Evolutionary conservation across 1,140 invertebrate genomes (phyloP), one percentile per base, ranked within the genome.

Genomic region (Agraylea sexmaculata): DNA sequence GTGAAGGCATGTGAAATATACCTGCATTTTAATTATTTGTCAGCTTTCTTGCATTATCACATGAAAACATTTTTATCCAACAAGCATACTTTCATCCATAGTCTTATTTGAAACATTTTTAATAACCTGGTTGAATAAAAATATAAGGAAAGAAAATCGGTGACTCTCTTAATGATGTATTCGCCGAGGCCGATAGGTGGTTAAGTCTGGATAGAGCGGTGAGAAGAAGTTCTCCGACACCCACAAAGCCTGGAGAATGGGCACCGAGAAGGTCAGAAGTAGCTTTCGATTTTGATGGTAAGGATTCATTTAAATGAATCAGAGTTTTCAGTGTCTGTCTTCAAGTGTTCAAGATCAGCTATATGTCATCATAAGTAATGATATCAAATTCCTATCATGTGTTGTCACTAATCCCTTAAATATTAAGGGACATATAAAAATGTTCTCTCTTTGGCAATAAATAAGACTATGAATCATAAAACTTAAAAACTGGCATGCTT

Each of bases 231-330:
- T 70, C 69, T 40, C 64, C 64, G 48, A 78, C 76, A 53, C 76
- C 76, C 19, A 73, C 75, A 54, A 78, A 78, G 71, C 63, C 69
- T 47, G 71, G 74, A 56, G 70, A 70, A 54, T 77, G 68, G 57
- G 73, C 63, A 46, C 74, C 75, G 41, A 68, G 75, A 42, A 67
- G 73, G 51, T 67, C 64, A 51, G 75, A 77, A 62, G 67, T 78
- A 50, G 76, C 74, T 47, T 80, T 69, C 61, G 77, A 79, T 63
- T 70, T 73, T 62, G 74, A 77, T 60, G 74, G 74, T 77, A 74
- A 69, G 69, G 59, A 56, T 58, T 54, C 51, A 25, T 25, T 25
- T n/a, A 25, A 25, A 25, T 25, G n/a, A 6, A 25, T 25, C 23
- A 25, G 6, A 25, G 6, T n/a, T 25, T 25, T 25, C 23, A 25